A percentile compares a stretch with the other conserved stretches of the same genome.
Evolutionary conservation across 1,140 invertebrate genomes (phyloP).

Genomic region (Tetranychus urticae): DNA sequence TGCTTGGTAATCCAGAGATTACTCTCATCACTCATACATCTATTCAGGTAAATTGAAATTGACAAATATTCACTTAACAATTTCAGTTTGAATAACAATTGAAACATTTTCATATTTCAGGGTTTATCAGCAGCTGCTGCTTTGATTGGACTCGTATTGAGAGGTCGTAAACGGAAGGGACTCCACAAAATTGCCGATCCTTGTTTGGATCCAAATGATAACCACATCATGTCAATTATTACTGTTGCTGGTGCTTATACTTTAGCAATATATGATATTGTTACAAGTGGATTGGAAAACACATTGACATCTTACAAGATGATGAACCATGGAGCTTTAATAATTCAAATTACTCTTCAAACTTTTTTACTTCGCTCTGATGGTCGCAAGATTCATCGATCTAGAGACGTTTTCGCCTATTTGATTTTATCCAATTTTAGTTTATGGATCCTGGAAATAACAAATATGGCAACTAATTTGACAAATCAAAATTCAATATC

Average conservation of each 20-base stretch:
- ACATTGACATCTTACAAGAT: background rate
- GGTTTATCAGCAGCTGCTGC: background rate
- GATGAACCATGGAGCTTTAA: background rate
- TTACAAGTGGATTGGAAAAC: background rate
- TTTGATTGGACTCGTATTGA: slow-evolving; percentile 2
- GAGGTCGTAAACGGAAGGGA: background rate
- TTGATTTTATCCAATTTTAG: slow-evolving; percentile 8
- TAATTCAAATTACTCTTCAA: slow-evolving; percentile 9
- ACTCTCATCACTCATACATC: background rate
- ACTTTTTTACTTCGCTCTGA: slow-evolving; percentile 5
- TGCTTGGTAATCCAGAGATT: background rate
- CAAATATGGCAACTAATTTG: background rate
- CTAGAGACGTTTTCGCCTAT: slow-evolving; percentile 5
- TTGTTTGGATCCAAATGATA: background rate
- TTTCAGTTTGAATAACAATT: background rate
- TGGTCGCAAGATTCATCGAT: slow-evolving; percentile 5
- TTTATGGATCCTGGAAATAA: slow-evolving; percentile 5
- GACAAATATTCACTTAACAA: background rate
- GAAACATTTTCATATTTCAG: background rate
- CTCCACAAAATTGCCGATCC: background rate
- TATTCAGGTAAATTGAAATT: slow-evolving; percentile 6
- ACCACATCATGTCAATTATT: background rate
- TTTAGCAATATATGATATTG: background rate
- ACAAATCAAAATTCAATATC: background rate
- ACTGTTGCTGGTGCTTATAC: background rate